Conservation (phyloP, 2,113 vertebrate species). For the Hippocampus zosterae region DNA sequence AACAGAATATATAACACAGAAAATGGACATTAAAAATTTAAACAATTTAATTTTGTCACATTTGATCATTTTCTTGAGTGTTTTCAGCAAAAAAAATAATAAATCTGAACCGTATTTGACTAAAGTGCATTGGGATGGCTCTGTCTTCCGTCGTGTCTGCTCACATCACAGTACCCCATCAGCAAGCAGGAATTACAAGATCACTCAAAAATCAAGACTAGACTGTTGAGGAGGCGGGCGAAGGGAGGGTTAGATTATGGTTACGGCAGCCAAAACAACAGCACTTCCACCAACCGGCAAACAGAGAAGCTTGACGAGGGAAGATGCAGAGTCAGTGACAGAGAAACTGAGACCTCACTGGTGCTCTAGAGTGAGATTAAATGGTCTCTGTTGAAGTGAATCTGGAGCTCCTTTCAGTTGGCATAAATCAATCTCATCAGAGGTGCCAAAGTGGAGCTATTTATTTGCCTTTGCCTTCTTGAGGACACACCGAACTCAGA, state of each 20-base stretch:
- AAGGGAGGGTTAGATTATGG: too few species aligned
- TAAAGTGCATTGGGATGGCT: too few species aligned
- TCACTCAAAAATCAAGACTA: too few species aligned
- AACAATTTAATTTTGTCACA: not conserved
- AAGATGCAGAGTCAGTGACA: not conserved
- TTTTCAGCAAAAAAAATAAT: not conserved
- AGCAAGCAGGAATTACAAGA: too few species aligned
- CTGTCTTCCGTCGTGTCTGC: too few species aligned
- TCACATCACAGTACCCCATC: too few species aligned
- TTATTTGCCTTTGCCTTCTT: not conserved
- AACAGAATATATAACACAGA: constrained; percentile 3
- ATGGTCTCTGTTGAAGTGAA: not conserved
- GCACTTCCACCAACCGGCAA: not conserved
- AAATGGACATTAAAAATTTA: not conserved
- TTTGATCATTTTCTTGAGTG: not conserved
- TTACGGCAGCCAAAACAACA: too few species aligned
- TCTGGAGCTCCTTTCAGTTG: not conserved
- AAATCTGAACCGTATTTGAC: too few species aligned
- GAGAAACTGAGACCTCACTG: not conserved
- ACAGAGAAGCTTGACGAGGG: not conserved
- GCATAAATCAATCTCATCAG: not conserved
- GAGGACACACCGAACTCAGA: not conserved
- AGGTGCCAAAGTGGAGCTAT: not conserved
- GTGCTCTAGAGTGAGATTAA: not conserved
- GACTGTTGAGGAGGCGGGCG: too few species aligned